Base-by-base conservation (phyloP, 2,888 invertebrate species). In the Parochlus steinenii region DNA sequence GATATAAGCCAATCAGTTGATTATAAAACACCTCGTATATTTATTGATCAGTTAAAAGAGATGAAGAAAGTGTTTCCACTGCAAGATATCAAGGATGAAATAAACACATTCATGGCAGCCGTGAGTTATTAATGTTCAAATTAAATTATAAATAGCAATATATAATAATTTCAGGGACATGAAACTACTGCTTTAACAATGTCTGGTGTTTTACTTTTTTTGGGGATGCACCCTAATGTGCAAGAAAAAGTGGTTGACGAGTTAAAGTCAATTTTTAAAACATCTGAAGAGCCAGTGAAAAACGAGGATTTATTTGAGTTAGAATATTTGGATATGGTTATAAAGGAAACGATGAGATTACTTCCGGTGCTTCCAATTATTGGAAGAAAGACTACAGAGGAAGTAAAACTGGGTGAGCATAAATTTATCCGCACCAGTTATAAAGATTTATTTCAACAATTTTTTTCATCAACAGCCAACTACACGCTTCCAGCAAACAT, bases 341-440 rank as follows among this genome's bases (percentile, higher is more conserved):
- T 34, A 14, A 34, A 34, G 8, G 34, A 34, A 19, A 28, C 34
- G 22, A 17, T 34, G 14, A n/a, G 34, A 35, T 25, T 25, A 10
- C 14, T 25, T 10, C 25, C 25, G 5, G n/a, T 25, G 6, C 11
- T 14, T 6, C 25, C 25, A 12, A 7, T 25, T 5, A 25, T 25
- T 10, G 25, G 25, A 25, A 25, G 25, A 25, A 25, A 25, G 14
- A 14, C 25, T 25, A 6, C 5, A 6, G 25, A 11, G 5, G 25
- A 25, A 11, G 14, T 25, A 12, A 5, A 25, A 10, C 25, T 25
- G 5, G 25, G 14, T 25, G 25, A 14, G n/a, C n/a, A n/a, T n/a
- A n/a, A n/a, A n/a, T n/a, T n/a, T n/a, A n/a, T n/a, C n/a, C n/a
- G n/a, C n/a, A n/a, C n/a, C n/a, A n/a, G n/a, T n/a, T n/a, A 25